A percentile compares a stretch with the other conserved stretches of the same genome.
Evolutionary conservation across 2,888 invertebrate species (phyloP).

Genomic region (Stenurella melanura): DNA sequence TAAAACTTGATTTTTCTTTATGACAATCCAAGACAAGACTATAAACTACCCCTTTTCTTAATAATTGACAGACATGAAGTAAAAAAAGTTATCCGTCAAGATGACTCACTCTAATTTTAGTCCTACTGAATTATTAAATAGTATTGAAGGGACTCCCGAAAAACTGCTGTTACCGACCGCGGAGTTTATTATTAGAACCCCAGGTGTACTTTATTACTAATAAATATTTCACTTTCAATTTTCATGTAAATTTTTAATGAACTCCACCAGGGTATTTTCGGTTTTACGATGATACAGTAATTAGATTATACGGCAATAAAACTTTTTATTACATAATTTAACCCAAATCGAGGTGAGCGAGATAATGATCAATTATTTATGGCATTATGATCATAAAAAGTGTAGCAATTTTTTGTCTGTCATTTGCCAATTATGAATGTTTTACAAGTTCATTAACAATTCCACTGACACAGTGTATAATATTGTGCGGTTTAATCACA

Average conservation of each 20-base stretch:
- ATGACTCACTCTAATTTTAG: not conserved
- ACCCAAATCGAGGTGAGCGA: constrained; percentile 18
- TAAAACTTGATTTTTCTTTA: too few relatives aligned
- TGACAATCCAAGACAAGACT: too few relatives aligned
- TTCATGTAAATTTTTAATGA: constrained; percentile 37
- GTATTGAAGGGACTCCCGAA: not conserved
- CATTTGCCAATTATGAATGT: not conserved
- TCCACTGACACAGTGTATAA: too few relatives aligned
- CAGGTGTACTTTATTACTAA: constrained; percentile 37
- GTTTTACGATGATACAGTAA: constrained; percentile 35
- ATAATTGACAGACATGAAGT: not conserved
- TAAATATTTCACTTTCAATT: constrained; percentile 42
- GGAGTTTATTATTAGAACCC: constrained; percentile 27
- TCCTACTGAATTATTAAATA: constrained; percentile 12
- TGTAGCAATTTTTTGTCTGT: not conserved
- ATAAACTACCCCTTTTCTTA: not conserved
- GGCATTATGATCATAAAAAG: not conserved
- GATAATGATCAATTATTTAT: constrained; percentile 23
- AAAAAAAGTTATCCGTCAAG: not conserved
- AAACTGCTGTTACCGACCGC: constrained; percentile 10
- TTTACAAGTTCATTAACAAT: not conserved
- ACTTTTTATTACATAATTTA: constrained; percentile 40
- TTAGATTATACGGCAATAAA: constrained; percentile 35
- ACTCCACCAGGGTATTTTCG: constrained; percentile 31
- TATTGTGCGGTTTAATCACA: too few relatives aligned